Conservation (phyloP, 2,888 invertebrate genomes). For the Diarsia mendica region DNA sequence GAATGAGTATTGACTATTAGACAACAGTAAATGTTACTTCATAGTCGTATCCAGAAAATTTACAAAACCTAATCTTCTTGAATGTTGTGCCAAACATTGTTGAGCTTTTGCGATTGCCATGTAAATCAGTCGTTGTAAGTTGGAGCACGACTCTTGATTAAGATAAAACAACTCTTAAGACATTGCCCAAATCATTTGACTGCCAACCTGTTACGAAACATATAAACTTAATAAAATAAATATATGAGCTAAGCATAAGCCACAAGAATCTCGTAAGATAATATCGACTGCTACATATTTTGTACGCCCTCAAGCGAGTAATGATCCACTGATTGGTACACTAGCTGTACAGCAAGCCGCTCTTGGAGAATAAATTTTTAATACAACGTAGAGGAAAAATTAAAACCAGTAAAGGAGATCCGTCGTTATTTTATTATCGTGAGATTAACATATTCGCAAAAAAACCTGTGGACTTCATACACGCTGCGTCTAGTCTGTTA, state of each 20-base stretch:
- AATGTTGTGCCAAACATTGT: neutral
- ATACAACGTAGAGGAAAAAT: neutral
- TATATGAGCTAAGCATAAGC: neutral
- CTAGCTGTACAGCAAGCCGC: neutral
- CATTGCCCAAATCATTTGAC: no score
- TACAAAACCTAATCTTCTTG: no score
- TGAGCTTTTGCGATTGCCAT: no score
- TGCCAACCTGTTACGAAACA: neutral
- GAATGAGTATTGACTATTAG: neutral
- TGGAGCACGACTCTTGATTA: neutral
- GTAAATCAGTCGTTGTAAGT: neutral
- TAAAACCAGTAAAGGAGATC: neutral
- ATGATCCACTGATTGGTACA: neutral
- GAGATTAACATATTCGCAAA: neutral
- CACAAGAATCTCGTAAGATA: neutral
- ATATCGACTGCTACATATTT: neutral
- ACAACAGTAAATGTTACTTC: neutral
- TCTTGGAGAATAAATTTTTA: neutral
- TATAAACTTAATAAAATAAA: neutral
- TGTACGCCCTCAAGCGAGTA: neutral
- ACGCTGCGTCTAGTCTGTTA: conserved; percentile 3
- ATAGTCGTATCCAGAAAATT: neutral
- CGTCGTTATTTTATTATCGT: neutral
- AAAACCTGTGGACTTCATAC: neutral
- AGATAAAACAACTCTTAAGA: neutral